A percentile compares a stretch with the other conserved stretches of the same genome.
Evolutionary conservation across 2,113 vertebrate genomes (phyloP).

Genomic region (Elanoides forficatus): DNA sequence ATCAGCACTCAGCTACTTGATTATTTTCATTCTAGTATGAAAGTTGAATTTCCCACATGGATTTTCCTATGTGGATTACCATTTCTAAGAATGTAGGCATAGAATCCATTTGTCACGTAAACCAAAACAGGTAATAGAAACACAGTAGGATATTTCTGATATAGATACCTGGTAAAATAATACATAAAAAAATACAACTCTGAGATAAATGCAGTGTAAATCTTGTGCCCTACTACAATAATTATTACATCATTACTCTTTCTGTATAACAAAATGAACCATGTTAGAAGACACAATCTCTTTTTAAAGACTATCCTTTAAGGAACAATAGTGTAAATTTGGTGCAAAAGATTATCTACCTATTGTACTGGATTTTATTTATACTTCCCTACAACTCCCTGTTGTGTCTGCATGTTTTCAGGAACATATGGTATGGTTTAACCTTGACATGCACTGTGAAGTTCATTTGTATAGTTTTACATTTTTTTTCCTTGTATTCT

Average conservation of each 20-base stretch:
- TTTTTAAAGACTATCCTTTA: background rate
- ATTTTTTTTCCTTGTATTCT: background rate
- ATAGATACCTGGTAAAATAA: background rate
- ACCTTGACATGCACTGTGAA: conserved; percentile 13
- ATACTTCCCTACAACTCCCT: background rate
- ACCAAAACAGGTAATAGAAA: background rate
- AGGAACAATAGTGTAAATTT: background rate
- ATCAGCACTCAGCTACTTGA: background rate
- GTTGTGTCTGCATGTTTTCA: background rate
- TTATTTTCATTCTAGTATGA: background rate
- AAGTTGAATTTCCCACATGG: background rate
- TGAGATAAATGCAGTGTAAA: background rate
- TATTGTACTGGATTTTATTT: background rate
- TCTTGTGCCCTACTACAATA: background rate
- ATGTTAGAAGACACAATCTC: background rate
- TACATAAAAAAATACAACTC: background rate
- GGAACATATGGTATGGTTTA: conserved; percentile 18
- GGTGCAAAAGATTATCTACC: background rate
- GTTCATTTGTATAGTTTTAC: background rate
- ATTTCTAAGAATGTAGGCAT: background rate
- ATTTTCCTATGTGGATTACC: background rate
- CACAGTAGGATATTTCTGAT: background rate
- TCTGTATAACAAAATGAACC: background rate
- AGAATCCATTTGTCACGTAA: background rate
- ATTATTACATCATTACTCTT: background rate